Evolutionary conservation across 2,888 invertebrate species (phyloP), one percentile per base, ranked within the genome.

Genomic region (Perizoma affinitatum): DNA sequence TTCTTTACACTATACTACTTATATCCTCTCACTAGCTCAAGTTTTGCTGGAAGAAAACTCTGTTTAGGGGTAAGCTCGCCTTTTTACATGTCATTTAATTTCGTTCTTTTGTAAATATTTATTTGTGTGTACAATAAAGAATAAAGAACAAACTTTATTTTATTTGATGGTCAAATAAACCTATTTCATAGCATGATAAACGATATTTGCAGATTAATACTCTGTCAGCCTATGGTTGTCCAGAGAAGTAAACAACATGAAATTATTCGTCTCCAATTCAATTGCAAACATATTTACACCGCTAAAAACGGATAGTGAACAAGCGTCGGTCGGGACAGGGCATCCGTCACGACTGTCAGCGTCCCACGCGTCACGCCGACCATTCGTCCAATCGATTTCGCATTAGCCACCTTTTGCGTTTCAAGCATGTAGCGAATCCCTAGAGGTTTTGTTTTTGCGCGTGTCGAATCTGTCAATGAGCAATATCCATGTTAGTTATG

Each of bases 391-490:
- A 87, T 87, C 86, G 87, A 87, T 87, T 86, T 87, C 80, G 69
- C 87, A 87, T 87, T 86, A 87, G 80, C 78, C 72, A 76, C 75
- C 74, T 78, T 80, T 76, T 72, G 78, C 75, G 73, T 74, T 76
- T 76, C 74, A 76, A 73, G 70, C 71, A 66, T 61, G 53, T 56
- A 50, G 50, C 60, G 40, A 56, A 60, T 55, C 64, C 60, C 54
- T 47, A 43, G 52, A 50, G 56, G 47, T 50, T 51, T 53, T 49
- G 46, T 50, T 57, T 42, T 54, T 41, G 11, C 44, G 45, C 6
- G 36, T n/a, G n/a, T 60, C 22, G 41, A 41, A 47, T 51, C 43
- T 43, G 35, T 34, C 54, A 49, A 11, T 50, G 33, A 45, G 43
- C 50, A 50, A 41, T 34, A 33, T 34, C 10, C 43, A 43, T 43